These are phyloP conservation scores for Morpho achilles DNA, from an alignment of 2,888 invertebrate genomes.

Conservation along the genomic window DNA sequence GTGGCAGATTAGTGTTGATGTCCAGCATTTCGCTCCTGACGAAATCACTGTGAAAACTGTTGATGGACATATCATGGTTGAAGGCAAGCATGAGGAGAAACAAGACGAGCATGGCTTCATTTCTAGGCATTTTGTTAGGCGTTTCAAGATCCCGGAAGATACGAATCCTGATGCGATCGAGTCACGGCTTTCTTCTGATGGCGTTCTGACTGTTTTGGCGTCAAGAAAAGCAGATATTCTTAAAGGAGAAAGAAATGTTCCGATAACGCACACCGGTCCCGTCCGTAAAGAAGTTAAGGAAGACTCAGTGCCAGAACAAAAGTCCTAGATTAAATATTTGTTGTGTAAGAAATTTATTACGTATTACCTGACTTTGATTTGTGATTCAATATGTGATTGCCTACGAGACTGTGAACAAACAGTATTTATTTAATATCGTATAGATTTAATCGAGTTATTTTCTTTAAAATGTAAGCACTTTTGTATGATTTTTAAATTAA, in stretches of 20 bases:
- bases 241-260: conserved; percentile 72
- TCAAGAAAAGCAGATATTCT: conserved; percentile 62
- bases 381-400: conserved; percentile 9
- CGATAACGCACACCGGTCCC: conserved; percentile 80
- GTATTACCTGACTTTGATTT: too few relatives aligned
- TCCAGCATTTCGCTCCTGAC: conserved; percentile 86
- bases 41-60: conserved; percentile 87
- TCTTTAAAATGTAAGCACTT: too few relatives aligned
- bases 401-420: conserved; percentile 15
- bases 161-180: conserved; percentile 84
- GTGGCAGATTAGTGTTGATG: conserved; percentile 85
- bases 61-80: conserved; percentile 83
- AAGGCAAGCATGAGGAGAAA: conserved; percentile 89
- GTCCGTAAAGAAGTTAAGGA: conserved; percentile 55
- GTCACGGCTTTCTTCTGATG: conserved; percentile 88
- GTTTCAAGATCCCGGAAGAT: conserved; percentile 85
- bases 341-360: too few relatives aligned
- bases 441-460: not conserved
- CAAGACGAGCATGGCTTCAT: conserved; percentile 86
- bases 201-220: conserved; percentile 84
- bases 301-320: conserved; percentile 27
- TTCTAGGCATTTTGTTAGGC: conserved; percentile 85
- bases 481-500: too few relatives aligned
- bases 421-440: not conserved
- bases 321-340: conserved; percentile 16